Base-by-base conservation (phyloP, 1,140 invertebrate genomes). In the Apis dorsata region DNA sequence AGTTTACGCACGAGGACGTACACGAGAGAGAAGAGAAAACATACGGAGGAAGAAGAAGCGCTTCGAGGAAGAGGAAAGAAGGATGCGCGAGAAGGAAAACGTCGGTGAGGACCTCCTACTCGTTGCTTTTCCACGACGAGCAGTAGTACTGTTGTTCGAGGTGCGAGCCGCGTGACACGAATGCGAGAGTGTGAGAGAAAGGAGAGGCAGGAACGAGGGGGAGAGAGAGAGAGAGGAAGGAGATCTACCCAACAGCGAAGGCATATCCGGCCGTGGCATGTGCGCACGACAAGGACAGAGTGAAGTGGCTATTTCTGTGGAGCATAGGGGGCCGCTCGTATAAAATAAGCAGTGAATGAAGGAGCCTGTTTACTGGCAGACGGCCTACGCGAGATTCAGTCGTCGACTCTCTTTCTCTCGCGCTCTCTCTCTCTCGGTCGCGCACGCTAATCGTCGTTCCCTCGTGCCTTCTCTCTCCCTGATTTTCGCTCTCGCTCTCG, bases 271-370 rank as follows among this genome's bases (percentile, higher is more conserved):
- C 74, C 78, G 78, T 85, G 78, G 86, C 79, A 75, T 82, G 66
- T 68, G 86, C 76, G 81, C 59, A 75, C 69, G 78, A 88, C 77
- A 81, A 87, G 86, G 88, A 88, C 88, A 86, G 89, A 83, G 77
- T 83, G 87, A 88, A 87, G 86, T 88, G 88, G 89, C 90, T 93
- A 93, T 93, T 93, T 93, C 90, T 91, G 92, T 90, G 87, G 87
- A 90, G 78, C 75, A 84, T 88, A 90, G 89, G 89, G 88, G 88
- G 85, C 90, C 88, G 87, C 79, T 83, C 88, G 91, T 91, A 90
- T 91, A 92, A 92, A 92, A 92, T 92, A 92, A 92, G 90, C 91
- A 88, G 89, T 93, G 92, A 93, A 93, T 93, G 93, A 93, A 93
- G 91, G 88, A 92, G 92, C 89, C 92, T 92, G 90, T 92, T 92